Base-by-base conservation (phyloP, 2,113 vertebrate genomes). In the Macrotus californicus region DNA sequence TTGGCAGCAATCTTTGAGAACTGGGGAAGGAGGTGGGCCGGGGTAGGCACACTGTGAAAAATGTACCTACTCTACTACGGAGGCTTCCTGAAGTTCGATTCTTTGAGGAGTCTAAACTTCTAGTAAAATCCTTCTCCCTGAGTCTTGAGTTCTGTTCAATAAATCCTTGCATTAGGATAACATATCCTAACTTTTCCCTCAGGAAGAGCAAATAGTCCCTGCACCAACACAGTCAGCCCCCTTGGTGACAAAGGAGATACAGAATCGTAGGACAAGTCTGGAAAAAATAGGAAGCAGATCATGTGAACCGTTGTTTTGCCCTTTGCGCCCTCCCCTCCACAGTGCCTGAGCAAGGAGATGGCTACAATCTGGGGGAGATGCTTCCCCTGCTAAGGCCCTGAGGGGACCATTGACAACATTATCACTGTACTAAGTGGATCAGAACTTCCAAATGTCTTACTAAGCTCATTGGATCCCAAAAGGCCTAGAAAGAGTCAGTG, bases 271-370 rank as follows among this genome's bases (percentile, higher is more conserved):
- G 69, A 43, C 31, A 93, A 93, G 36, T 46, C 48, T 41, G 46
- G 64, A 79, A 91, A 91, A 91, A 54, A 11, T n/a, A 85, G 77
- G 26, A 81, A 29, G 61, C 16, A 50, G 89, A 46, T 48, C 26
- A 19, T 6, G 14, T 15, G 67, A 61, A 5, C 54, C 39, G 8
- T 13, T 39, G 8, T 18, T n/a, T 67, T 39, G 36, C 6, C 12
- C 34, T 24, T 87, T 16, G 24, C 2, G 1, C 26, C 34, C 34
- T 36, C 31, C 34, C 11, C 12, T 83, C 67, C n/a, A 39, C 31
- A 43, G 26, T 0, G 22, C 26, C 72, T 76, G 36, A 56, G 19
- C 6, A 16, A n/a, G 15, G 9, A 64, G n/a, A 86, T 13, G 26
- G 67, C 64, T 82, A 2, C 21, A 39, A n/a, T 48, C 31, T 19